Evolutionary conservation across 1,140 invertebrate species (phyloP), one percentile per base, ranked within the genome.

Genomic region (Procambarus virginalis): DNA sequence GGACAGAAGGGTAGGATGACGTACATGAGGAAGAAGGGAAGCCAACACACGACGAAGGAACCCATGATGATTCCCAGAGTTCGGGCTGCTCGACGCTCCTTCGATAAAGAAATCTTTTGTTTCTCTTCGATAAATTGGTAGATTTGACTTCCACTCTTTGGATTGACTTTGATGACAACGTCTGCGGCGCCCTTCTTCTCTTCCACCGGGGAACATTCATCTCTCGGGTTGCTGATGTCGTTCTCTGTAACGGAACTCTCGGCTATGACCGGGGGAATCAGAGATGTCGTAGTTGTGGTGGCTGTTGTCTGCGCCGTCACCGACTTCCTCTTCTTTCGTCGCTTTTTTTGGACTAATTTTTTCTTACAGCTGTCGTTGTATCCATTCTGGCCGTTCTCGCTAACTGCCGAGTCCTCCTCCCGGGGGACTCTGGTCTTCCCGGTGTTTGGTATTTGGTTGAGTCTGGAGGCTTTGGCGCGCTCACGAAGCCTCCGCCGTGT

Each of bases 61-160:
- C 99, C 97, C 94, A 94, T 94, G 79, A 99, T 98, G 78, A 99
- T 97, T 22, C 98, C 98, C 1, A 99, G 95, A 3, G 98, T 98
- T 70, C 98, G 95, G 0, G 98, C 98, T 0, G 98, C 98, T 48
- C 98, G 95, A 91, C 98, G 95, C 93, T 99, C 98, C 92, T 98
- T 97, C 0, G 97, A 98, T 87, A 99, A 94, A 0, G 97, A 98
- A 92, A 99, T 99, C 92, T 97, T 96, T 94, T 99, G 98, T 92
- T 97, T 97, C 93, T 99, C 97, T 94, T 99, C 98, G 92, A 98
- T 98, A 93, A 98, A 98, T 93, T 98, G 97, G 92, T 97, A 97
- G 3, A 98, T 97, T 45, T 96, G 95, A 84, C 95, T 84, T 58
- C 81, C 83, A 70, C 85, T 80, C 68, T 85, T 68, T 10, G 92